Evolutionary conservation across 2,113 vertebrate species (phyloP).

Genomic region (Dryoscopus gambensis): DNA sequence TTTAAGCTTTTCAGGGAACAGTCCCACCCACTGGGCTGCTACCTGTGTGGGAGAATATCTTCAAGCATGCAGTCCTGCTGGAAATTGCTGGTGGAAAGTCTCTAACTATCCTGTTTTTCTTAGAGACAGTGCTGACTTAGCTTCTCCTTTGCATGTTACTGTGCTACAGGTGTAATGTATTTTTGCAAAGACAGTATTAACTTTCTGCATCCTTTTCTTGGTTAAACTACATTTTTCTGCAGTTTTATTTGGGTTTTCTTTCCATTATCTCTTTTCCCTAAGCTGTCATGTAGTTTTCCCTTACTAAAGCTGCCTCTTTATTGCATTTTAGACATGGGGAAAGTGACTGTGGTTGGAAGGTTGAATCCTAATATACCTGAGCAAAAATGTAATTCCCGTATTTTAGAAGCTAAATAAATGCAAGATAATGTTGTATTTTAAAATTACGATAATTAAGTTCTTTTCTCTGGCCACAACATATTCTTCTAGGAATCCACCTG

Average conservation of each 20-base stretch:
- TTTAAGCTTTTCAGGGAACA: neutral
- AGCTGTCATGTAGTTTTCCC: neutral
- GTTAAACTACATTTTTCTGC: neutral
- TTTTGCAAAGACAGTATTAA: neutral
- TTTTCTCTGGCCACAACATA: slow-evolving; percentile 1
- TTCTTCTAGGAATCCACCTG: neutral
- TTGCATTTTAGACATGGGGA: neutral
- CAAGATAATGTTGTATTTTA: neutral
- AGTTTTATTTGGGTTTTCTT: neutral
- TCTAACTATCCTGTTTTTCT: neutral
- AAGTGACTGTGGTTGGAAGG: neutral
- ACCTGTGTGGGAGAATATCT: neutral
- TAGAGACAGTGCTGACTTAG: neutral
- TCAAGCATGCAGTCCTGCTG: neutral
- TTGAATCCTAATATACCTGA: neutral
- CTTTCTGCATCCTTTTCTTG: neutral
- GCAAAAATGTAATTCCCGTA: neutral
- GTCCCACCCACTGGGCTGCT: neutral
- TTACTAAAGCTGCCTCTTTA: neutral
- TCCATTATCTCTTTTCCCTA: neutral
- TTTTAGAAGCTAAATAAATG: neutral
- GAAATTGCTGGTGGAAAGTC: neutral
- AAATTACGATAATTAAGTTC: neutral
- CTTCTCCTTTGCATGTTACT: neutral
- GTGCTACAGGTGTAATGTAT: neutral